Conservation (phyloP, 1,140 invertebrate genomes). For the Penaeus chinensis region DNA sequence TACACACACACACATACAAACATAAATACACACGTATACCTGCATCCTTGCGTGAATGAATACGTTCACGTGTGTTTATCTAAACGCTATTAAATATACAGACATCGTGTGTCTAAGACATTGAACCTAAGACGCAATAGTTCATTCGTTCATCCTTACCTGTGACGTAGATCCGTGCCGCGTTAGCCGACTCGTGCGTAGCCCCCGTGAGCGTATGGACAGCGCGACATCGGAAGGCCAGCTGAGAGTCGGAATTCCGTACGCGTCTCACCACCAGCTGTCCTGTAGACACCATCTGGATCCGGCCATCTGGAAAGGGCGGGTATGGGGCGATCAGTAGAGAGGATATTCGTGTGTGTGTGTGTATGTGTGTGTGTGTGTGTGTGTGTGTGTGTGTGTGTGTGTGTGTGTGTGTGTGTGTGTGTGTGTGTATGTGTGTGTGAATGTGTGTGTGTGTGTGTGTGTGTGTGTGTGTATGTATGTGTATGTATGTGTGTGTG, state of each 20-base stretch:
- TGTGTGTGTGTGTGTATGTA: too few relatives aligned
- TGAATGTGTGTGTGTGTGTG: too few relatives aligned
- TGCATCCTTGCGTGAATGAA: neutral
- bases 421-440: too few relatives aligned
- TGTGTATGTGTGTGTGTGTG: too few relatives aligned
- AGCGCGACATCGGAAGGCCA: constrained; percentile 40
- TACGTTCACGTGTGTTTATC: neutral
- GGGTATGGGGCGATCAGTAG: neutral
- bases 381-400: too few relatives aligned
- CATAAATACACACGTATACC: neutral
- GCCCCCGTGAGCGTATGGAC: constrained; percentile 44
- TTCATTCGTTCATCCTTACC: neutral
- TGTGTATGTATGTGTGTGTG: too few relatives aligned
- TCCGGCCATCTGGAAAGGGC: constrained; percentile 17
- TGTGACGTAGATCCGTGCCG: constrained; percentile 45
- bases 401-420: too few relatives aligned
- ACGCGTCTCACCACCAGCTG: constrained; percentile 48
- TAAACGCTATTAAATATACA: neutral
- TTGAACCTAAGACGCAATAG: neutral
- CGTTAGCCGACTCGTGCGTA: constrained; percentile 44
- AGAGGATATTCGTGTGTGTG: too few relatives aligned
- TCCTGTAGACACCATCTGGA: constrained; percentile 50
- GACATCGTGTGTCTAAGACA: too few relatives aligned
- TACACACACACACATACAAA: neutral
- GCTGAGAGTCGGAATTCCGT: constrained; percentile 38